Base-by-base conservation (phyloP, 2,797 vertebrate genomes). In the Bucorvus abyssinicus region DNA sequence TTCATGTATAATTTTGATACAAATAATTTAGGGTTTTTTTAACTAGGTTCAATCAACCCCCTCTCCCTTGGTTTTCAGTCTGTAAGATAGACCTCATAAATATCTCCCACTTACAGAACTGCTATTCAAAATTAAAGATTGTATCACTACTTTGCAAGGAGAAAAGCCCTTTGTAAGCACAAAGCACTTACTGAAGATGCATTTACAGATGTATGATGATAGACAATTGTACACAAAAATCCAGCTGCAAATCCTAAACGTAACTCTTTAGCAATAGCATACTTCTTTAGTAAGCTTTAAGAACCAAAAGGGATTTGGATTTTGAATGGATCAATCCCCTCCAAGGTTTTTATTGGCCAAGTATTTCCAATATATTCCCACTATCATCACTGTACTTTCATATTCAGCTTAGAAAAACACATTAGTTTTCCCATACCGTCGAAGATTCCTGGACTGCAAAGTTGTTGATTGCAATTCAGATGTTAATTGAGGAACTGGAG, bases 241-340 rank as follows among this genome's bases (percentile, higher is more conserved):
- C 78, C 89, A 95, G 40, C 67, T 94, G 63, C 74, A 94, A 83
- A 94, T 88, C 78, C 63, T 89, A 77, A 95, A 79, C 3, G 2
- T 32, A 93, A 84, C 36, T 80, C 44, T 89, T 76, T 84, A 83
- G 44, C 36, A 63, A 61, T 65, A 81, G 14, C n/a, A 65, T 52
- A 64, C 61, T 81, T 89, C 67, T 88, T 70, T 59, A 87, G 42
- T 56, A 84, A 94, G 15, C 1, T 73, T 92, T 89, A 49, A 27
- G 9, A 14, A 90, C 88, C 49, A 67, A 92, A 84, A 90, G 19
- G 14, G 44, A 69, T 95, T 94, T 94, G 82, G 69, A 89, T 89
- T 84, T 94, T 42, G 47, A 85, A 91, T n/a, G 47, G 63, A 89
- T 86, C 67, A 94, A 86, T 36, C 49, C 29, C 36, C 32, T 86